These are phyloP conservation scores for Sarcophaga rosellei DNA, from an alignment of 2,888 invertebrate species.

Conservation along the genomic window DNA sequence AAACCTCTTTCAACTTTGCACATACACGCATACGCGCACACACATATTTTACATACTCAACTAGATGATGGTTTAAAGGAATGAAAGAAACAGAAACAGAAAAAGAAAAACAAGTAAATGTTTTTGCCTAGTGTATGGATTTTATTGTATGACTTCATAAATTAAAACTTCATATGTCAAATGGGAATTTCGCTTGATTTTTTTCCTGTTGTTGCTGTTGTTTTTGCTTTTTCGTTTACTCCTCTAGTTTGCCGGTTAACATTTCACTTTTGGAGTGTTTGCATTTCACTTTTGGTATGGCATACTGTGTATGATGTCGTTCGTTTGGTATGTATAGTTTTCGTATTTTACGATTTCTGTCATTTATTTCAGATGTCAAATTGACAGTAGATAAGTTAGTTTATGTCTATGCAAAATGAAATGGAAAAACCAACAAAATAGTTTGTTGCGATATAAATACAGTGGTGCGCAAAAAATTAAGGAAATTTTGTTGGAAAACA, in stretches of 20 bases:
- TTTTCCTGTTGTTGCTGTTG: constrained; percentile 1
- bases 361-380: constrained; percentile 68
- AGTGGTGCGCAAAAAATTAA: background rate
- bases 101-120: background rate
- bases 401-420: constrained; percentile 49
- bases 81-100: background rate
- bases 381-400: constrained; percentile 65
- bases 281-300: constrained; percentile 48
- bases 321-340: constrained; percentile 52
- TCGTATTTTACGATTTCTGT: constrained; percentile 48
- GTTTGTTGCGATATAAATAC: constrained; percentile 3
- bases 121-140: constrained; percentile 7
- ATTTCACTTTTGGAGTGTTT: constrained; percentile 16
- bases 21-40: background rate
- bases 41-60: constrained; percentile 50
- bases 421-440: constrained; percentile 13
- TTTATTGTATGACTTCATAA: constrained; percentile 64
- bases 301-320: constrained; percentile 33
- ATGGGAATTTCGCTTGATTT: constrained; percentile 51
- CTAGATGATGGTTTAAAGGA: constrained; percentile 26
- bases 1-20: constrained; percentile 27
- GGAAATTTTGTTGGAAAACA: background rate
- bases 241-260: constrained; percentile 64
- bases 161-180: constrained; percentile 70
- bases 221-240: constrained; percentile 54